A percentile compares a stretch with the other conserved stretches of the same genome.
phyloP scores from a whole-genome alignment of 2,797 vertebrate genomes.

The Hydrophis major region DNA sequence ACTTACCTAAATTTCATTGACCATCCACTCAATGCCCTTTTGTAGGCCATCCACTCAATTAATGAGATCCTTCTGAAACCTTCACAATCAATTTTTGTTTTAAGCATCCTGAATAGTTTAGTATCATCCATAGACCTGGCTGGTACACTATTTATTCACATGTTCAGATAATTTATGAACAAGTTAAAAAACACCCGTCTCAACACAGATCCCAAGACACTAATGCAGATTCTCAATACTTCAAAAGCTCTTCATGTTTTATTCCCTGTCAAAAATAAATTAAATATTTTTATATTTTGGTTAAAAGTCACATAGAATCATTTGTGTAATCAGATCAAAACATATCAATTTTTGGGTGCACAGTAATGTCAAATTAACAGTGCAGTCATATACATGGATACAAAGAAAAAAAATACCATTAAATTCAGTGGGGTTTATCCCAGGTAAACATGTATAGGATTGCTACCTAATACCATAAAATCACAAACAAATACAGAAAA shows the following conservation, averaged over 20 bases:
- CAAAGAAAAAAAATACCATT: background rate
- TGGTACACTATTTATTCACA: background rate
- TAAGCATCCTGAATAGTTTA: background rate
- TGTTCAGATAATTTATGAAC: background rate
- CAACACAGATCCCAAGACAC: background rate
- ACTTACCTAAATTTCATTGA: background rate
- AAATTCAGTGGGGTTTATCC: background rate
- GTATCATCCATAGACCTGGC: background rate
- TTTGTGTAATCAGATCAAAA: slow-evolving; percentile 7
- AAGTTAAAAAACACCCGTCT: background rate
- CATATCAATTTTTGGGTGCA: slow-evolving; percentile 59
- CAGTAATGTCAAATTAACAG: slow-evolving; percentile 55
- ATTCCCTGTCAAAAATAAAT: slow-evolving; percentile 25
- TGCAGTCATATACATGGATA: background rate
- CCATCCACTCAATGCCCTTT: background rate
- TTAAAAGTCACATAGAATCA: background rate
- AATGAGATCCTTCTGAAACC: background rate
- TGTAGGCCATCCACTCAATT: background rate
- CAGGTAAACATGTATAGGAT: background rate
- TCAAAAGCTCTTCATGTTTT: slow-evolving; percentile 23
- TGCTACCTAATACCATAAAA: slow-evolving; percentile 31
- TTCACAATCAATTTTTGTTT: background rate
- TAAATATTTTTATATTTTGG: background rate
- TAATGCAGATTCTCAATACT: slow-evolving; percentile 3
- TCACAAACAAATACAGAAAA: slow-evolving; percentile 51